phyloP scores from a whole-genome alignment of 2,797 vertebrate species.

The Syncerus caffer region DNA sequence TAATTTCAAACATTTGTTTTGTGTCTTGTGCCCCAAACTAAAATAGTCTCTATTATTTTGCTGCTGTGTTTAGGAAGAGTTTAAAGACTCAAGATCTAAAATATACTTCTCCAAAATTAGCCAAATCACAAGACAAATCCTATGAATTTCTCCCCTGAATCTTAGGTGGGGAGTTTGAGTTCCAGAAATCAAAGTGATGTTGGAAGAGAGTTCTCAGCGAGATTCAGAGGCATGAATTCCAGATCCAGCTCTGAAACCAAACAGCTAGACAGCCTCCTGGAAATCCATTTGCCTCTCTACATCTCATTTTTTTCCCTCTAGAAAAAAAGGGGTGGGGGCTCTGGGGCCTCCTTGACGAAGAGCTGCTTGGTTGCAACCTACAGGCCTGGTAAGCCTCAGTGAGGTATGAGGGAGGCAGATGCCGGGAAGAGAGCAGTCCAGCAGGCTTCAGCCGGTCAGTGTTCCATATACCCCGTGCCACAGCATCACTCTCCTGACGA shows the following conservation, averaged over 20 bases:
- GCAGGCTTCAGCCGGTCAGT: neutral
- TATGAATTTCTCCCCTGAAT: neutral
- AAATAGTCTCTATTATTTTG: neutral
- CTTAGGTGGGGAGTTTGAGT: neutral
- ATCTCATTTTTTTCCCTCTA: neutral
- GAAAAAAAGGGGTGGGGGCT: neutral
- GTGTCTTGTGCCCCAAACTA: neutral
- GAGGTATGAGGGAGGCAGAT: neutral
- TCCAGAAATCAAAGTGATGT: neutral
- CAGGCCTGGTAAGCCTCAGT: neutral
- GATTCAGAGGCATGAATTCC: neutral
- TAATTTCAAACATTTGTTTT: neutral
- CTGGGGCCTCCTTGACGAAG: neutral
- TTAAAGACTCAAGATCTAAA: slow-evolving; percentile 32
- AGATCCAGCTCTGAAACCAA: neutral
- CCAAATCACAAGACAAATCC: neutral
- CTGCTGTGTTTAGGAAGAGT: slow-evolving; percentile 7
- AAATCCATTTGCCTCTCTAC: neutral
- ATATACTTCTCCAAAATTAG: neutral
- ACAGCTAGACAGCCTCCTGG: neutral
- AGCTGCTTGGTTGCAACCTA: neutral
- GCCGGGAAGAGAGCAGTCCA: neutral
- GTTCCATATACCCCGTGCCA: neutral
- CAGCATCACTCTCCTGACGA: neutral
- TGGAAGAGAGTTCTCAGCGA: neutral